Evolutionary conservation across 2,113 vertebrate species (phyloP).

Genomic region (Morone chrysops): DNA sequence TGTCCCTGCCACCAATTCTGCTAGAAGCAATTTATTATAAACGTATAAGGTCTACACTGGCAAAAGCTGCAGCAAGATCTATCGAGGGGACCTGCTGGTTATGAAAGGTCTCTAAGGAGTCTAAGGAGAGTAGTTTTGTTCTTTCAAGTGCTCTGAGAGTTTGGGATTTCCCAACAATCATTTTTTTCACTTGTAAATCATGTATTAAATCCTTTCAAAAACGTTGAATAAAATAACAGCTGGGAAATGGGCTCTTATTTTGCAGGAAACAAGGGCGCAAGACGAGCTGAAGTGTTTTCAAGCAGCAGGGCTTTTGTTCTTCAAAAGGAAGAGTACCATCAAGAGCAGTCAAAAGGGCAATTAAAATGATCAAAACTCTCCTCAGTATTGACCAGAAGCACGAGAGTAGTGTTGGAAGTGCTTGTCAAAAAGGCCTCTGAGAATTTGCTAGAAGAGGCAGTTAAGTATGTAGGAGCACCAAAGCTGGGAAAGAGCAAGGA

Average conservation of each 20-base stretch:
- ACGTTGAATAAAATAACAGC: slow-evolving; percentile 5
- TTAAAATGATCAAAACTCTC: slow-evolving; percentile 59
- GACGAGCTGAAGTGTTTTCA: slow-evolving; percentile 37
- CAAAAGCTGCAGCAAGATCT: slow-evolving; percentile 13
- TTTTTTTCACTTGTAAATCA: slow-evolving; percentile 27
- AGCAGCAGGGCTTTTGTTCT: slow-evolving; percentile 40
- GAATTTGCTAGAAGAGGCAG: slow-evolving; percentile 27
- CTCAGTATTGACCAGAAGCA: slow-evolving; percentile 46
- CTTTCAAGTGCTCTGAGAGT: slow-evolving; percentile 1
- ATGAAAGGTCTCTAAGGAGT: slow-evolving; percentile 8
- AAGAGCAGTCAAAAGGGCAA: slow-evolving; percentile 48
- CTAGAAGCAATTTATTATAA: neutral
- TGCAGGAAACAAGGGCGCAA: neutral
- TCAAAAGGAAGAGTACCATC: slow-evolving; percentile 49
- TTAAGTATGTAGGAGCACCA: neutral
- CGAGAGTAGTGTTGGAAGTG: slow-evolving; percentile 19
- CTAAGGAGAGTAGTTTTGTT: neutral
- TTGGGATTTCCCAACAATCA: slow-evolving; percentile 1
- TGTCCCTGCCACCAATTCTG: neutral
- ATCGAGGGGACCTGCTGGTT: neutral
- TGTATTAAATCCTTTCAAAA: slow-evolving; percentile 5
- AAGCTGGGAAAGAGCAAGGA: slow-evolving; percentile 32
- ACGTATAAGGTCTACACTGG: neutral
- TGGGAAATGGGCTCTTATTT: slow-evolving; percentile 5
- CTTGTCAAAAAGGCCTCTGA: slow-evolving; percentile 46